Conservation (phyloP, 2,888 invertebrate species). For the Andrena marginata region DNA sequence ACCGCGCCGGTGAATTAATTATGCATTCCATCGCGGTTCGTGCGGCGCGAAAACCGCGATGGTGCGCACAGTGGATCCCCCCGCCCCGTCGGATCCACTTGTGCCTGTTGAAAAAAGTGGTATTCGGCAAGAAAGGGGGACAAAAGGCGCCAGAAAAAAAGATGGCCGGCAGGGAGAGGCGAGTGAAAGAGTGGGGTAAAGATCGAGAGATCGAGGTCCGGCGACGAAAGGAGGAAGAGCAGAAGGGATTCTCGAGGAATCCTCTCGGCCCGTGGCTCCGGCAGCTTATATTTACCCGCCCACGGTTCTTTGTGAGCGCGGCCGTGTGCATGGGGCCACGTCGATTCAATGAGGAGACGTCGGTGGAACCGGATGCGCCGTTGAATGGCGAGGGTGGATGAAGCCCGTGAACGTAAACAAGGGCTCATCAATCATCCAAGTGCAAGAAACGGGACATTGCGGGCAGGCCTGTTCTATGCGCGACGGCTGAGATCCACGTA, state of each 20-base stretch:
- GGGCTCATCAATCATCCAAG: conserved; percentile 73
- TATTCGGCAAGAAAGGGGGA: conserved; percentile 48
- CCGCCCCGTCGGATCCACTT: conserved; percentile 47
- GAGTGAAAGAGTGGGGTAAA: not conserved
- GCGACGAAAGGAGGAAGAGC: conserved; percentile 8
- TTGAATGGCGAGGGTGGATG: conserved; percentile 55
- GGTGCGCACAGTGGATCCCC: conserved; percentile 15
- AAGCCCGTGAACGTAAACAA: conserved; percentile 72
- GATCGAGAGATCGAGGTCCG: conserved; percentile 23
- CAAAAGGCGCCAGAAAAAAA: conserved; percentile 27
- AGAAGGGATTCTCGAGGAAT: conserved; percentile 41
- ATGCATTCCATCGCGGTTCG: conserved; percentile 48
- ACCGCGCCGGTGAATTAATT: conserved; percentile 59
- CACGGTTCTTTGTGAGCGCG: not conserved
- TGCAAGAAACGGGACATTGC: conserved; percentile 67
- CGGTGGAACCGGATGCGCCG: conserved; percentile 53
- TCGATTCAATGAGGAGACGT: conserved; percentile 49
- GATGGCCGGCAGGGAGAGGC: conserved; percentile 4
- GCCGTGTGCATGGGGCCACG: conserved; percentile 10
- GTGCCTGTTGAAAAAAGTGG: conserved; percentile 54
- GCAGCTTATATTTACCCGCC: not conserved
- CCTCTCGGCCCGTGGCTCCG: conserved; percentile 5
- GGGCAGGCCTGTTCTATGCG: conserved; percentile 18
- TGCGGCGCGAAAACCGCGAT: conserved; percentile 40
- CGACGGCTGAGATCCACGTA: conserved; percentile 35